phyloP scores from a whole-genome alignment of 92 coral and sea anemone genomes.

The Parazoanthus darwini region DNA sequence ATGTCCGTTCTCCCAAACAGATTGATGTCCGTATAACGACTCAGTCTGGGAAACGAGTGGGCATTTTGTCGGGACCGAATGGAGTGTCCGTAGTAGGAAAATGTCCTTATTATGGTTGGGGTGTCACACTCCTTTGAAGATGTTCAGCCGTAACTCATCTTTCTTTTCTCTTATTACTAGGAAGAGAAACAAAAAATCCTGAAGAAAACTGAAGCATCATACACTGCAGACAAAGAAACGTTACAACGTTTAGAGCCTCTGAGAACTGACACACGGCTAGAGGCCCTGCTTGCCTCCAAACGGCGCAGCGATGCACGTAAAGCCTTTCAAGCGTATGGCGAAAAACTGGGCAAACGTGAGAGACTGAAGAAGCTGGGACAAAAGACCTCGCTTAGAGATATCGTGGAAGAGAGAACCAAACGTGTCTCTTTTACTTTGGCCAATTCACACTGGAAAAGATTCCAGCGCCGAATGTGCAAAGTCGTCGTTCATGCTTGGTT shows the following conservation, averaged over 20 bases:
- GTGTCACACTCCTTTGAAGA: too few species aligned
- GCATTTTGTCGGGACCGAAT: too few species aligned
- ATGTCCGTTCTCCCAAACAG: too few species aligned
- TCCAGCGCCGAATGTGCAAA: slow-evolving; percentile 38
- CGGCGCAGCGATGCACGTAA: neutral
- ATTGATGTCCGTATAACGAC: too few species aligned
- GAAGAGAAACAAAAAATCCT: slow-evolving; percentile 57
- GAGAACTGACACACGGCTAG: slow-evolving; percentile 27
- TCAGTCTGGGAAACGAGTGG: too few species aligned
- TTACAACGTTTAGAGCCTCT: slow-evolving; percentile 58
- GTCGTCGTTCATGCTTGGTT: slow-evolving; percentile 62
- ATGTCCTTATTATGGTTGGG: too few species aligned
- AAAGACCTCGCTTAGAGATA: slow-evolving; percentile 3
- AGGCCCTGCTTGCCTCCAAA: slow-evolving; percentile 13
- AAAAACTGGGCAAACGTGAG: neutral
- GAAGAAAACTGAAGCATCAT: slow-evolving; percentile 75
- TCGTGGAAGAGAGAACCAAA: slow-evolving; percentile 22
- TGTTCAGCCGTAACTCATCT: too few species aligned
- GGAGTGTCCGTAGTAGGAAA: too few species aligned
- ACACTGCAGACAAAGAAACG: slow-evolving; percentile 66
- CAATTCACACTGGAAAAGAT: slow-evolving; percentile 18
- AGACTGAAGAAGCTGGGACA: slow-evolving; percentile 14
- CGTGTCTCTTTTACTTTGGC: neutral
- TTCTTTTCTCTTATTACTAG: slow-evolving; percentile 28
- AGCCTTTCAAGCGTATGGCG: slow-evolving; percentile 7